Evolutionary conservation across 2,113 vertebrate species (phyloP).

Genomic region (Arenaria interpres): DNA sequence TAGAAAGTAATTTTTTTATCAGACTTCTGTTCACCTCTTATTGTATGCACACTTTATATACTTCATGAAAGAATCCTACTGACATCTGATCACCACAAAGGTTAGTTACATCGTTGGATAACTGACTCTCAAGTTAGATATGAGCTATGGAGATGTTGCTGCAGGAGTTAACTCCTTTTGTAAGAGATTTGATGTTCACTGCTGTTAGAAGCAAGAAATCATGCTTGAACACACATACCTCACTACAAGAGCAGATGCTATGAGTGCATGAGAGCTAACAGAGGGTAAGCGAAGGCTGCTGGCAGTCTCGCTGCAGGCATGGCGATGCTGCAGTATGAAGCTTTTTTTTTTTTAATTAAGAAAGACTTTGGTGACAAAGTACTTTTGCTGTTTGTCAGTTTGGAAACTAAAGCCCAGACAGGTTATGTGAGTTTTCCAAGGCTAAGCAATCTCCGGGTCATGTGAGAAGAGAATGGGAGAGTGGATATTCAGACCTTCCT

Average conservation of each 20-base stretch:
- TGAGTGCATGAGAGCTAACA: not conserved
- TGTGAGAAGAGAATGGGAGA: not conserved
- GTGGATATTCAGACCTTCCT: not conserved
- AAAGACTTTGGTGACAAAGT: not conserved
- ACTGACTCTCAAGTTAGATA: not conserved
- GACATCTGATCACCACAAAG: not conserved
- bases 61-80: not conserved
- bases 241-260: not conserved
- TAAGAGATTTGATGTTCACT: not conserved
- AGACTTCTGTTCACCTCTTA: not conserved
- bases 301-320: not conserved
- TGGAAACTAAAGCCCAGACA: not conserved
- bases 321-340: not conserved
- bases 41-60: not conserved
- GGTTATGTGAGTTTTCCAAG: not conserved
- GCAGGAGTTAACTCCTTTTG: not conserved
- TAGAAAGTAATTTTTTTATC: not conserved
- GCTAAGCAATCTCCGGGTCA: not conserved
- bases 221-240: not conserved
- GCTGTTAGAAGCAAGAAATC: not conserved
- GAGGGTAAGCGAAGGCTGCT: not conserved
- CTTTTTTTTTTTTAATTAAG: not conserved
- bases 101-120: not conserved
- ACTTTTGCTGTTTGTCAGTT: not conserved
- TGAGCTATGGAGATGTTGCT: not conserved